These are phyloP conservation scores for Dreissena rostriformis DNA, from an alignment of 1,140 invertebrate species.

Conservation along the genomic window DNA sequence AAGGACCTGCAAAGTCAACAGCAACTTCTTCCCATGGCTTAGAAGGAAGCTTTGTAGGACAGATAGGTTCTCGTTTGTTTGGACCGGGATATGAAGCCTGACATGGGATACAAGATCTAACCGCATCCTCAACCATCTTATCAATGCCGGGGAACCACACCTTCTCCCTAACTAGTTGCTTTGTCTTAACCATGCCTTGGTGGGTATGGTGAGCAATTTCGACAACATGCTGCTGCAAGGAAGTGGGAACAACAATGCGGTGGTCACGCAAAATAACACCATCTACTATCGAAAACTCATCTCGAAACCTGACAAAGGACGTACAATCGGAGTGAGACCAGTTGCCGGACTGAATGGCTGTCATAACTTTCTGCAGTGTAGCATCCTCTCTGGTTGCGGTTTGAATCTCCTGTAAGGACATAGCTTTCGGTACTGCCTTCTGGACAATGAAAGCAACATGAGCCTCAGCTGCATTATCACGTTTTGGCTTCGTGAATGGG, in stretches of 20 bases:
- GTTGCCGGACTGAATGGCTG: constrained; percentile 40
- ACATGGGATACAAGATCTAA: constrained; percentile 70
- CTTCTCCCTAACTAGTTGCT: constrained; percentile 70
- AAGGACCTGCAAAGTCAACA: constrained; percentile 65
- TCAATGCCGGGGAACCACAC: constrained; percentile 77
- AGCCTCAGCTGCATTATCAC: constrained; percentile 50
- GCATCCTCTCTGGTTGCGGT: constrained; percentile 16
- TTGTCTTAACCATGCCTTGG: constrained; percentile 70
- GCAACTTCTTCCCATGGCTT: constrained; percentile 64
- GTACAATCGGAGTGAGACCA: constrained; percentile 39
- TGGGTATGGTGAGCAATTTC: constrained; percentile 66
- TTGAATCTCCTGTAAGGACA: constrained; percentile 51
- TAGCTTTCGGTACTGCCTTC: constrained; percentile 39
- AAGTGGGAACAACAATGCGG: constrained; percentile 61
- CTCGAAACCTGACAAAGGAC: constrained; percentile 29
- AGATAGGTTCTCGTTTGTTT: constrained; percentile 61
- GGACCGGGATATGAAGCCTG: constrained; percentile 46
- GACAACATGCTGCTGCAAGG: constrained; percentile 57
- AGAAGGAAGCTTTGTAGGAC: constrained; percentile 52
- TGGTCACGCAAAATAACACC: constrained; percentile 53
- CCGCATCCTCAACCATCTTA: constrained; percentile 62
- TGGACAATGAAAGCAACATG: constrained; percentile 53
- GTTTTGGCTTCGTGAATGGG: constrained; percentile 33
- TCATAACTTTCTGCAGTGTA: constrained; percentile 46
- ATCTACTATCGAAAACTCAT: constrained; percentile 54